phyloP scores from a whole-genome alignment of 2,113 vertebrate genomes.

The Sarotherodon lohbergeri region DNA sequence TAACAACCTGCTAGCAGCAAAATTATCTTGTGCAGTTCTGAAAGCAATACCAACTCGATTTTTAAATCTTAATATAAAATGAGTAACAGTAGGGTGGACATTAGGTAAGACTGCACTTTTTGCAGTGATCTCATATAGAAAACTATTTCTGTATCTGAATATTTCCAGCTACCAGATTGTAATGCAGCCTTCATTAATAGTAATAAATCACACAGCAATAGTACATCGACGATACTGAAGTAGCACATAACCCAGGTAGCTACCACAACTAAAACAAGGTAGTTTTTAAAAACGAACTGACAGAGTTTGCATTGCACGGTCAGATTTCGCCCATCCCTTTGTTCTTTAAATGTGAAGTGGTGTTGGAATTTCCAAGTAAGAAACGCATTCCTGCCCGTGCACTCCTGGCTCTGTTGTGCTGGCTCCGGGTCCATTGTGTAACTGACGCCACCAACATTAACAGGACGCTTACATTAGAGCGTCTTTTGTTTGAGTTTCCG shows the following conservation, averaged over 20 bases:
- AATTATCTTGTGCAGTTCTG: neutral
- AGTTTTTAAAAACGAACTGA: neutral
- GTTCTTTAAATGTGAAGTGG: neutral
- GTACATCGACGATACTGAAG: neutral
- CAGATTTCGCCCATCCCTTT: neutral
- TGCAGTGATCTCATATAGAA: neutral
- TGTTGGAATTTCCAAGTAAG: neutral
- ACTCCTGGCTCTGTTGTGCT: neutral
- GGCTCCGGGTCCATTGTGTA: neutral
- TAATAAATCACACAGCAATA: neutral
- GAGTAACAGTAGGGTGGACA: neutral
- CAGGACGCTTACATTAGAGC: neutral
- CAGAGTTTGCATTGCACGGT: neutral
- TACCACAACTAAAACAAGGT: neutral
- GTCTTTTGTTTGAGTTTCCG: neutral
- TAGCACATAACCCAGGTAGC: neutral
- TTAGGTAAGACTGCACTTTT: neutral
- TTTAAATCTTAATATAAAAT: neutral
- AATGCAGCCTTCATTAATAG: neutral
- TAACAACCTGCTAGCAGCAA: neutral
- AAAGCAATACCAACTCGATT: rapidly evolving
- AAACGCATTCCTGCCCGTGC: rapidly evolving
- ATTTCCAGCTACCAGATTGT: neutral
- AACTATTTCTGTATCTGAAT: neutral
- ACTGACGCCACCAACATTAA: neutral